Percentiles rank a stretch among this genome's conserved stretches.
Conservation (phyloP, 2,888 invertebrate genomes). For the Galerucella nymphaeae region DNA sequence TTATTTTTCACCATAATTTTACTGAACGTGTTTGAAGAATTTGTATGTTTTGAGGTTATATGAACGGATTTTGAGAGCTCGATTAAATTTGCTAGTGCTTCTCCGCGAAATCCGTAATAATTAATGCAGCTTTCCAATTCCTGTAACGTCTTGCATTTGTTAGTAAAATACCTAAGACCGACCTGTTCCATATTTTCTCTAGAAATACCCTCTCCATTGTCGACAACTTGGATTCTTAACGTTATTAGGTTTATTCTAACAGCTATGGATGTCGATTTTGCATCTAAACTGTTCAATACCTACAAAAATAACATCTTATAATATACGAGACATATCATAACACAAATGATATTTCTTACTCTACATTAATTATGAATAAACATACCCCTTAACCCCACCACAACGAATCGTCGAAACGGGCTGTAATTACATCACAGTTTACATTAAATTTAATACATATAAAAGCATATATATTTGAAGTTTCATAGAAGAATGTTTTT, state of each 20-base stretch:
- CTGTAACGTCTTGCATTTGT: slow-evolving; percentile 70
- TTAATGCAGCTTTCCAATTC: slow-evolving; percentile 68
- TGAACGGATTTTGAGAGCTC: slow-evolving; percentile 68
- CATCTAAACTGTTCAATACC: slow-evolving; percentile 79
- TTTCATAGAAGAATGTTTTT: too few relatives aligned
- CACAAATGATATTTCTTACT: too few relatives aligned
- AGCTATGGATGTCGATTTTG: slow-evolving; percentile 76
- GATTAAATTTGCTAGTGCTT: slow-evolving; percentile 73
- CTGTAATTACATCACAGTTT: too few relatives aligned
- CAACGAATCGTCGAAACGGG: too few relatives aligned
- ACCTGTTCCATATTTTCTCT: slow-evolving; percentile 68
- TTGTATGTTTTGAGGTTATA: slow-evolving; percentile 69
- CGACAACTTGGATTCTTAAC: slow-evolving; percentile 77
- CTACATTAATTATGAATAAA: too few relatives aligned
- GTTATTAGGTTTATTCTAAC: slow-evolving; percentile 73
- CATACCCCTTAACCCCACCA: too few relatives aligned
- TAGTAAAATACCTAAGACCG: slow-evolving; percentile 74
- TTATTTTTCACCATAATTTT: slow-evolving; percentile 64
- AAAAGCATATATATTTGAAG: too few relatives aligned
- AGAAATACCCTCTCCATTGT: slow-evolving; percentile 79
- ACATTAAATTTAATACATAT: too few relatives aligned
- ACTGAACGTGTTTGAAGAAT: slow-evolving; percentile 68
- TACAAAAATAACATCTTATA: slow-evolving; percentile 54
- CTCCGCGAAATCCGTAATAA: slow-evolving; percentile 76
- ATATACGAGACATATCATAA: background rate